phyloP scores from a whole-genome alignment of 2,888 invertebrate species.

The Melinaea marsaeus region DNA sequence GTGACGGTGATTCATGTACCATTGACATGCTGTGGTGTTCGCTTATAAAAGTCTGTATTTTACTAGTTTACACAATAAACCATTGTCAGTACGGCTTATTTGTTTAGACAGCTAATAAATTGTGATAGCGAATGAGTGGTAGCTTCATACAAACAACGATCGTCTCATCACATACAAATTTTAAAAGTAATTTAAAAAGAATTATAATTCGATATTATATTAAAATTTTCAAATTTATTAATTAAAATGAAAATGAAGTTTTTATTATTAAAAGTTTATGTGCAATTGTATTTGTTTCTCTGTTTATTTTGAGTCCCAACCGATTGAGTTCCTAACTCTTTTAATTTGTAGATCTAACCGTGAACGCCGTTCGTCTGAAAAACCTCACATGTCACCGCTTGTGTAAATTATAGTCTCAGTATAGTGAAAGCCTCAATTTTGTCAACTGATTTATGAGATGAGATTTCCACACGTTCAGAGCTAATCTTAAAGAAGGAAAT shows the following conservation, averaged over 20 bases:
- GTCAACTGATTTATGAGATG: constrained; percentile 20
- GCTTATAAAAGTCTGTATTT: constrained; percentile 44
- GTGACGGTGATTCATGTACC: not conserved
- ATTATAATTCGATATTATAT: too few relatives aligned
- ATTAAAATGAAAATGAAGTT: too few relatives aligned
- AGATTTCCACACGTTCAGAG: constrained; percentile 7
- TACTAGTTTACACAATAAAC: constrained; percentile 54
- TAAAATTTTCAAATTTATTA: too few relatives aligned
- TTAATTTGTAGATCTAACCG: not conserved
- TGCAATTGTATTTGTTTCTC: too few relatives aligned
- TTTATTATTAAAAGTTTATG: too few relatives aligned
- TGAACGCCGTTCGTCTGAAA: constrained; percentile 1
- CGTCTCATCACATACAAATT: not conserved
- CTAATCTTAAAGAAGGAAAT: not conserved
- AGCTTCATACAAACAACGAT: constrained; percentile 11
- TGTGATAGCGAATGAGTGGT: constrained; percentile 24
- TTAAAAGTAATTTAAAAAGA: not conserved
- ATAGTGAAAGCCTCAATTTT: constrained; percentile 14
- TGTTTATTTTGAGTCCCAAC: too few relatives aligned
- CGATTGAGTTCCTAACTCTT: not conserved
- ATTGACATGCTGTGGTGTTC: constrained; percentile 23
- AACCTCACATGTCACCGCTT: constrained; percentile 3
- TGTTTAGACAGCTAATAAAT: constrained; percentile 59
- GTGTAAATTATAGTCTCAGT: constrained; percentile 15
- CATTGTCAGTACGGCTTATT: constrained; percentile 54